Conservation (phyloP, 2,797 vertebrate species). For the Crax fasciolata region DNA sequence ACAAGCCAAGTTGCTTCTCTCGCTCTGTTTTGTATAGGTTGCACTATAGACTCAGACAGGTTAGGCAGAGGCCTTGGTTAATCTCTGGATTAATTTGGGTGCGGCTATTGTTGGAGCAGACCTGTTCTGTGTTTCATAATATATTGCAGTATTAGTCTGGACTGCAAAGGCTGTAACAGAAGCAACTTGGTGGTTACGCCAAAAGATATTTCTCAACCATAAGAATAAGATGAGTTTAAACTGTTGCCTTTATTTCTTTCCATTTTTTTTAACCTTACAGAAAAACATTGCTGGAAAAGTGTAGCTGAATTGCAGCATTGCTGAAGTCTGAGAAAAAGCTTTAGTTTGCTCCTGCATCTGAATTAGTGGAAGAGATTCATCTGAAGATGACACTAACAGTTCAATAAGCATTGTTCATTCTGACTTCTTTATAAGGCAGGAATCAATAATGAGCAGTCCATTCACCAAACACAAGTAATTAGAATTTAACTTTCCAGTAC, state of each 20-base stretch:
- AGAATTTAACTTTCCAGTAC: background rate
- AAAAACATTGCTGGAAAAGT: slow-evolving; percentile 1
- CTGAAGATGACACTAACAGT: background rate
- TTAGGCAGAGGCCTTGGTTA: slow-evolving; percentile 7
- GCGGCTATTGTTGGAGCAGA: background rate
- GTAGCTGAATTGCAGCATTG: background rate
- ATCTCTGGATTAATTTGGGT: slow-evolving; percentile 10
- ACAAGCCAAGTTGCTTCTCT: background rate
- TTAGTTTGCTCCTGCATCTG: background rate
- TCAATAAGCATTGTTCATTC: slow-evolving; percentile 1
- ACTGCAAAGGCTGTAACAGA: slow-evolving; percentile 2
- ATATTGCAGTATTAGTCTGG: background rate
- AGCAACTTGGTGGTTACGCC: background rate
- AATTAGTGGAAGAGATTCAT: background rate
- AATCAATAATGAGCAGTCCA: background rate
- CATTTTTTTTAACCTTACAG: background rate
- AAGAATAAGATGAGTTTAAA: background rate
- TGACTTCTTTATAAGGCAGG: slow-evolving; percentile 3
- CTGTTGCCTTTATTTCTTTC: background rate
- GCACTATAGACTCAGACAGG: background rate
- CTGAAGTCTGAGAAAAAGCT: background rate
- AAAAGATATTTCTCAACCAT: background rate
- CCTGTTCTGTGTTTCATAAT: background rate
- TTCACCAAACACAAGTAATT: background rate
- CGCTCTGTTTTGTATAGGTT: background rate